phyloP scores from a whole-genome alignment of 1,140 invertebrate species.

The Drosophila paulistorum region DNA sequence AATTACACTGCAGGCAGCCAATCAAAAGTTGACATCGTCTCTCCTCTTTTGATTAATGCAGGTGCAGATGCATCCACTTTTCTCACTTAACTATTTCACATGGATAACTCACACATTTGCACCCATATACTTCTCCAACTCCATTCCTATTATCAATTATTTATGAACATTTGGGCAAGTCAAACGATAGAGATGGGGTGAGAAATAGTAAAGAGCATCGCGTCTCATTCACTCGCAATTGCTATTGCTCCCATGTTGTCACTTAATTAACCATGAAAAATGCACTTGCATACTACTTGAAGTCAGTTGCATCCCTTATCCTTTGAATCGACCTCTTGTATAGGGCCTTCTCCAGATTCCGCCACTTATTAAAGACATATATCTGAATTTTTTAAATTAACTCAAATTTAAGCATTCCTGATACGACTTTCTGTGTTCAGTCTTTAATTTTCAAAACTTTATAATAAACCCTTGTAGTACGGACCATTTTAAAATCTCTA shows the following conservation, averaged over 20 bases:
- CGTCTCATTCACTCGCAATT: conserved; percentile 23
- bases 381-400: neutral
- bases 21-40: conserved; percentile 43
- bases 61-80: conserved; percentile 6
- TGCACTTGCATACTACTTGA: conserved; percentile 55
- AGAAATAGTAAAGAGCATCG: conserved; percentile 14
- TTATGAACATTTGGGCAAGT: conserved; percentile 46
- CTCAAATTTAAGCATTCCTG: neutral
- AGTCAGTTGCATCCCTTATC: conserved; percentile 22
- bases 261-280: conserved; percentile 78
- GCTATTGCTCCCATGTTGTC: conserved; percentile 72
- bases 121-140: too few species aligned
- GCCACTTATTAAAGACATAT: too few species aligned
- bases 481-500: too few species aligned
- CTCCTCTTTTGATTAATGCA: neutral
- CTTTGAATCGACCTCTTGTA: too few species aligned
- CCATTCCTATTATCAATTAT: conserved; percentile 70
- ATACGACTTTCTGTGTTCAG: too few species aligned
- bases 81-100: too few species aligned
- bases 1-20: conserved; percentile 36
- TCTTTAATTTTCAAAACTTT: too few species aligned
- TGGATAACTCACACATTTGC: too few species aligned
- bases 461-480: too few species aligned
- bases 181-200: too few species aligned
- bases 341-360: too few species aligned